Percentiles rank a stretch among this genome's conserved stretches.
phyloP scores from a whole-genome alignment of 2,797 vertebrate genomes.

The Pygocentrus nattereri region DNA sequence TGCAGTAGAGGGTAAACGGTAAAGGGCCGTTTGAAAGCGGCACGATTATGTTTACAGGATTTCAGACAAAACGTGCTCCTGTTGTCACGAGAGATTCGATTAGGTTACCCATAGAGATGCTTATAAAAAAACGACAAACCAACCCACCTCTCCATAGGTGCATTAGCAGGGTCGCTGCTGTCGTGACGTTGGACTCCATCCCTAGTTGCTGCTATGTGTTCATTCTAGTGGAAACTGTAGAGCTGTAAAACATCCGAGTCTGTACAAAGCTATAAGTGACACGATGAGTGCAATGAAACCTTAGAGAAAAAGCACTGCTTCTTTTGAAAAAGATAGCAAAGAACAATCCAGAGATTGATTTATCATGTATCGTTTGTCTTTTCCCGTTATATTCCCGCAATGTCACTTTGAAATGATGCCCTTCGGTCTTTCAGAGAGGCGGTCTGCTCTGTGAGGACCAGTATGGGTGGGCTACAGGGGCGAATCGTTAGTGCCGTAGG shows the following conservation, averaged over 20 bases:
- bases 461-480: neutral
- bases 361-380: conserved; percentile 46
- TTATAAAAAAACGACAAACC: conserved; percentile 7
- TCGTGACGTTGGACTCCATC: conserved; percentile 33
- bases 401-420: conserved; percentile 68
- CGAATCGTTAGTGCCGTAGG: conserved; percentile 23
- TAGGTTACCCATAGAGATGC: conserved; percentile 22
- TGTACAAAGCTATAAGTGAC: conserved; percentile 47
- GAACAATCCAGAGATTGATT: conserved; percentile 74
- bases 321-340: conserved; percentile 60
- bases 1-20: conserved; percentile 46
- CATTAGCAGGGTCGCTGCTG: conserved; percentile 50
- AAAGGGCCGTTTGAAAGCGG: too few relatives aligned
- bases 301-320: conserved; percentile 52
- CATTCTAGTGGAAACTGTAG: conserved; percentile 47
- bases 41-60: conserved; percentile 58
- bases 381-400: conserved; percentile 61
- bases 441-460: conserved; percentile 4
- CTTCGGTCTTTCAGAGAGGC: neutral
- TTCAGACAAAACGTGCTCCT: conserved; percentile 27
- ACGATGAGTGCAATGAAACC: conserved; percentile 44
- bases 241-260: conserved; percentile 44
- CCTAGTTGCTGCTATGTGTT: conserved; percentile 64
- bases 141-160: conserved; percentile 34
- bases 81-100: conserved; percentile 23